These are phyloP conservation scores for Montipora capricornis DNA, from an alignment of 64 coral and sea anemone species.

Conservation along the genomic window DNA sequence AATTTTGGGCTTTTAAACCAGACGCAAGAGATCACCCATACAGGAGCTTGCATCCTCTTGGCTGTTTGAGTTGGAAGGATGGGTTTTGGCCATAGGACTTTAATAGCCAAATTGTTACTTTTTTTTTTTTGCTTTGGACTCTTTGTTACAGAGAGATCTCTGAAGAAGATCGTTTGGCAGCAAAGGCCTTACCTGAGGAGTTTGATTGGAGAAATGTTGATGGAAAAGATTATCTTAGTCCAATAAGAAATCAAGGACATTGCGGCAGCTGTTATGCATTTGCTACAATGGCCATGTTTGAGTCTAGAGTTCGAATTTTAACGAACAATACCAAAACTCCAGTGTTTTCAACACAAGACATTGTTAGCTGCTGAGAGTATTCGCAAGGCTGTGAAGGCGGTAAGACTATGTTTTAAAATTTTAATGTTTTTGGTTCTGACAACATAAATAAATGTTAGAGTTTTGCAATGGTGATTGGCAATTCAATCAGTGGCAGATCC, in stretches of 20 bases:
- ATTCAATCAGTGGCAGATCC: too few species aligned
- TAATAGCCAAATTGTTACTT: too few species aligned
- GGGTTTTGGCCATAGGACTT: neutral
- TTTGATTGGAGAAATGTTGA: constrained; percentile 87
- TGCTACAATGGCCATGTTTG: constrained; percentile 87
- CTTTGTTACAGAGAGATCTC: constrained; percentile 25
- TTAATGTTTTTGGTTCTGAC: too few species aligned
- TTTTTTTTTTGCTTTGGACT: neutral
- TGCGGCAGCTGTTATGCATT: constrained; percentile 91
- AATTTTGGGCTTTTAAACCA: too few species aligned
- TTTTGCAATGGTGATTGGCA: too few species aligned
- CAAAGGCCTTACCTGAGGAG: constrained; percentile 49
- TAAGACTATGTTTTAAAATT: neutral
- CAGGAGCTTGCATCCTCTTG: too few species aligned
- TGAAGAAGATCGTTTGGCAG: constrained; percentile 39
- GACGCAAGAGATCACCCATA: too few species aligned
- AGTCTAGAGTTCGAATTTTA: constrained; percentile 69
- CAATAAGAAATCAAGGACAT: constrained; percentile 59
- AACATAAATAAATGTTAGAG: too few species aligned
- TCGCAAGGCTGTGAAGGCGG: constrained; percentile 91
- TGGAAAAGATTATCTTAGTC: constrained; percentile 80
- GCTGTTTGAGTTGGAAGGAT: too few species aligned
- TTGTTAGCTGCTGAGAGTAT: constrained; percentile 87
- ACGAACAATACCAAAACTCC: constrained; percentile 65
- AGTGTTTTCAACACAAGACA: constrained; percentile 79